Evolutionary conservation across 2,113 vertebrate species (phyloP).

Genomic region (Lepidothrix coronata): DNA sequence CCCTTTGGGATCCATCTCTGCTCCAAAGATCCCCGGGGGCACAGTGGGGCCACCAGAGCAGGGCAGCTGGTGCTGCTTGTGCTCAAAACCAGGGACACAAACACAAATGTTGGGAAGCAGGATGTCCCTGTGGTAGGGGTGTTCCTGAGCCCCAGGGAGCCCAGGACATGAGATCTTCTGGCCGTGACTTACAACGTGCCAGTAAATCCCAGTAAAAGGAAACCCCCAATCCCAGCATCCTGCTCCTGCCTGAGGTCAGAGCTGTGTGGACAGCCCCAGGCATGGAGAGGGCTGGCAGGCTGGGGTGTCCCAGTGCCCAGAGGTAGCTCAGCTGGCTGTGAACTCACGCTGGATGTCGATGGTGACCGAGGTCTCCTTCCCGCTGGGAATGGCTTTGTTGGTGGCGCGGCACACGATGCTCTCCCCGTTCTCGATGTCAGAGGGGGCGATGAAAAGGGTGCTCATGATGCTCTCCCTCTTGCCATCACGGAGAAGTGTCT

Average conservation of each 20-base stretch:
- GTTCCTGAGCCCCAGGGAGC: too few species aligned
- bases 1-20: neutral
- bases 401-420: constrained; percentile 91
- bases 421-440: constrained; percentile 92
- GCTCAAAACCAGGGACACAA: rapidly evolving
- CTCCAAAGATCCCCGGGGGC: neutral
- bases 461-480: constrained; percentile 93
- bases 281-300: neutral
- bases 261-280: rapidly evolving
- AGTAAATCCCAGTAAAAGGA: neutral
- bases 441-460: constrained; percentile 89
- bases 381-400: constrained; percentile 93
- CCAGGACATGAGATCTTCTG: neutral
- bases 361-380: constrained; percentile 94
- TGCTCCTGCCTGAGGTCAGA: neutral
- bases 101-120: neutral
- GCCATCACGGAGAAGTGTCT: constrained; percentile 90
- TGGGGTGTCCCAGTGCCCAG: rapidly evolving
- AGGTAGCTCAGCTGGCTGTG: rapidly evolving
- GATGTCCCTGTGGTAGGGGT: rapidly evolving
- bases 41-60: neutral
- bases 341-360: constrained; percentile 97
- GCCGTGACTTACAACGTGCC: rapidly evolving
- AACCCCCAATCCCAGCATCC: neutral
- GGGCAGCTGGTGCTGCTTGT: neutral